A percentile compares a stretch with the other conserved stretches of the same genome.
phyloP scores from a whole-genome alignment of 2,797 vertebrate species.

The Steatocranus sp. region DNA sequence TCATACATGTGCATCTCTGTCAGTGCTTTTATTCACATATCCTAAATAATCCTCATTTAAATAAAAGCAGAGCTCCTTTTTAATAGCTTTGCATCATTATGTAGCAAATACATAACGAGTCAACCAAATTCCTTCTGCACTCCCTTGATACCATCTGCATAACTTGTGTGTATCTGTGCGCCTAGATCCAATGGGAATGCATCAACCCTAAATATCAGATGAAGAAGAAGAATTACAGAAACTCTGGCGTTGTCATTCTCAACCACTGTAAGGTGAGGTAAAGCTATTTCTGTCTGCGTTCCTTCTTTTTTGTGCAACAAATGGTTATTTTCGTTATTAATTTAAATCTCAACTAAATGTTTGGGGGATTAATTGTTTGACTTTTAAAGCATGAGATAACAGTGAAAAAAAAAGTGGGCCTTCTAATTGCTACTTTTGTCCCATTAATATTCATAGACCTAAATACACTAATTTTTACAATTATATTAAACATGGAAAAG shows the following conservation, averaged over 20 bases:
- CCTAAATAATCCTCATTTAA: background rate
- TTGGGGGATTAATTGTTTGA: background rate
- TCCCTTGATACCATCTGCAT: background rate
- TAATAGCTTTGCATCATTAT: background rate
- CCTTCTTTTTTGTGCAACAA: background rate
- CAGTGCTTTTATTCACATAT: background rate
- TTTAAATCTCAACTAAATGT: background rate
- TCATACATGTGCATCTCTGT: too few species aligned
- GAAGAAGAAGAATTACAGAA: conserved; percentile 99
- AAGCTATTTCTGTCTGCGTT: background rate
- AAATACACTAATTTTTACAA: background rate
- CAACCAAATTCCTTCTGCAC: background rate
- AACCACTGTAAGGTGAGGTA: conserved; percentile 91
- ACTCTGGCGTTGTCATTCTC: conserved; percentile 93
- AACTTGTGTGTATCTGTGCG: conserved; percentile 6
- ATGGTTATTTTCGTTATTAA: background rate
- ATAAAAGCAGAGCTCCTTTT: background rate
- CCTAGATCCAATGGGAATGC: conserved; percentile 95
- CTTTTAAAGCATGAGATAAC: background rate
- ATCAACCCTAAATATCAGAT: conserved; percentile 98
- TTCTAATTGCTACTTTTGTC: background rate
- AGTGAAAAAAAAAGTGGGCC: background rate
- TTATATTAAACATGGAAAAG: background rate
- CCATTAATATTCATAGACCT: background rate
- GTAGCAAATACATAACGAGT: background rate